Evolutionary conservation across 2,797 vertebrate species (phyloP).

Genomic region (Anomalospiza imberbis): DNA sequence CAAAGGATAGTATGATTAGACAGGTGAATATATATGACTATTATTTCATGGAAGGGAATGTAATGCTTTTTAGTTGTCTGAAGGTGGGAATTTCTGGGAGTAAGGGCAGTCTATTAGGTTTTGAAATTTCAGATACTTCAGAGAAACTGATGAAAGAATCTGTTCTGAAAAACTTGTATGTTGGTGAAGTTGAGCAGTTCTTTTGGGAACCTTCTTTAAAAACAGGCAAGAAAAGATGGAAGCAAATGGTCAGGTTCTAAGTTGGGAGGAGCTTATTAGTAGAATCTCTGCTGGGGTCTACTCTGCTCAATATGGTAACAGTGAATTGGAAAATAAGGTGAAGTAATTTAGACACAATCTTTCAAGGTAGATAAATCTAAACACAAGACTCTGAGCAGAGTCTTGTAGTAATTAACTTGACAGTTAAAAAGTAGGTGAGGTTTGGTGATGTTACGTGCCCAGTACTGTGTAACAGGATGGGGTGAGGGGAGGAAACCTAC

Average conservation of each 20-base stretch:
- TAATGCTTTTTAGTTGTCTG: background rate
- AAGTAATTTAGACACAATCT: background rate
- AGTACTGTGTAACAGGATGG: accelerated
- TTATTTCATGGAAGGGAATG: background rate
- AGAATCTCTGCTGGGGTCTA: background rate
- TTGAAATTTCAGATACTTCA: background rate
- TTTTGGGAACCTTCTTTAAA: background rate
- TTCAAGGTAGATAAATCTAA: background rate
- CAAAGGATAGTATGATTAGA: background rate
- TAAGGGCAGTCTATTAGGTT: background rate
- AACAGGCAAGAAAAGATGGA: background rate
- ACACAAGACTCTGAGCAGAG: background rate
- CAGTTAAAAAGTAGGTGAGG: background rate
- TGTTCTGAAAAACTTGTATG: background rate
- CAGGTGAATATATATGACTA: background rate
- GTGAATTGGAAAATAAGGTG: background rate
- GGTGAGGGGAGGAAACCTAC: background rate
- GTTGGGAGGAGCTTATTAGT: background rate
- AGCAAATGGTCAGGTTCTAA: background rate
- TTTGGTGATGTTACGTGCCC: background rate
- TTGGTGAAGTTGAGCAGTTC: background rate
- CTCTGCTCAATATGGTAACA: accelerated
- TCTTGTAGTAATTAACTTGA: background rate
- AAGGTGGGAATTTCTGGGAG: background rate
- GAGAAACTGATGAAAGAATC: background rate